Percentiles rank a stretch among this genome's conserved stretches.
Conservation (phyloP, 2,888 invertebrate genomes). For the Didymodactylos carnosus region DNA sequence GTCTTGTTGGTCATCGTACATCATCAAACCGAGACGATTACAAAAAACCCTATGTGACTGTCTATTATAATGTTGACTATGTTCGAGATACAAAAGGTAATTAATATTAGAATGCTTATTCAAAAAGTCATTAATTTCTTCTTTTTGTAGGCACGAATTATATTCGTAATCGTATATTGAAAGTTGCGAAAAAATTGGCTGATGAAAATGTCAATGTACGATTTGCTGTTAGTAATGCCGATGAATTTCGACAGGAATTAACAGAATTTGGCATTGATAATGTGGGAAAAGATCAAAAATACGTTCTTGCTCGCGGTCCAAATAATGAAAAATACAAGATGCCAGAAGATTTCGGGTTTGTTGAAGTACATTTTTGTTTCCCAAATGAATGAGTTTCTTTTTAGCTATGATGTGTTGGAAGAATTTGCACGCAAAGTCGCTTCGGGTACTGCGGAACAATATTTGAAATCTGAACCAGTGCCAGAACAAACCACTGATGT, state of each 20-base stretch:
- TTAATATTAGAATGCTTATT: slow-evolving; percentile 72
- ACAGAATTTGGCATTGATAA: slow-evolving; percentile 61
- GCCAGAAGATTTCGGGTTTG: slow-evolving; percentile 72
- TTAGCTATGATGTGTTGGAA: slow-evolving; percentile 59
- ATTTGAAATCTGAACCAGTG: slow-evolving; percentile 76
- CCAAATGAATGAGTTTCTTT: slow-evolving; percentile 17
- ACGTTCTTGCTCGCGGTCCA: slow-evolving; percentile 59
- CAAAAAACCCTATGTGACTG: slow-evolving; percentile 65
- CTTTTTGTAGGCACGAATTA: slow-evolving; percentile 64
- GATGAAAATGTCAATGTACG: slow-evolving; percentile 41
- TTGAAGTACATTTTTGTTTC: slow-evolving; percentile 32
- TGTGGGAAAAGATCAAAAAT: slow-evolving; percentile 60
- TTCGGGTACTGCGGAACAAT: slow-evolving; percentile 63
- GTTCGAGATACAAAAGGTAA: slow-evolving; percentile 80
- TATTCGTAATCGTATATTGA: slow-evolving; percentile 49
- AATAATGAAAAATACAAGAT: slow-evolving; percentile 72
- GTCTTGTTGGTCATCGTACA: slow-evolving; percentile 71
- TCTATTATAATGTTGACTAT: slow-evolving; percentile 83
- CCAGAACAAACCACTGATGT: slow-evolving; percentile 57
- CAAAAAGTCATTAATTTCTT: slow-evolving; percentile 77
- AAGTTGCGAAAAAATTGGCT: slow-evolving; percentile 54
- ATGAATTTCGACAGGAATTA: slow-evolving; percentile 75
- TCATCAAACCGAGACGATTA: slow-evolving; percentile 66
- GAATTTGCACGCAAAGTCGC: slow-evolving; percentile 62
- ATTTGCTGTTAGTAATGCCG: slow-evolving; percentile 77